Conservation (phyloP, 2,888 invertebrate genomes). For the Drosophila tanythrix region DNA sequence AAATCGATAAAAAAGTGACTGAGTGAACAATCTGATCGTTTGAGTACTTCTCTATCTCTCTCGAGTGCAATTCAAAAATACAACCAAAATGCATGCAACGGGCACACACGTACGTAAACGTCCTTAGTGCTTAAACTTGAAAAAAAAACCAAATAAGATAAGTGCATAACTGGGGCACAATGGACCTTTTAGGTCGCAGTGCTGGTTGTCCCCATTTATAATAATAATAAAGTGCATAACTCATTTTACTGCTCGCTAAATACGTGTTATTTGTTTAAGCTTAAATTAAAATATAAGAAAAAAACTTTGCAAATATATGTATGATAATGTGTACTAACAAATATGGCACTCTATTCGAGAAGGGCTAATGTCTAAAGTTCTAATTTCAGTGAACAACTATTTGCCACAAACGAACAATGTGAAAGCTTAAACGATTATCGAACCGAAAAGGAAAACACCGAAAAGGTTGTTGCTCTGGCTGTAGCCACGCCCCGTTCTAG, state of each 20-base stretch:
- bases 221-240: conserved; percentile 29
- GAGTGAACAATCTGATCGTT: too few species aligned
- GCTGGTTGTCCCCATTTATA: too few species aligned
- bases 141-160: not conserved
- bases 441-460: conserved; percentile 6
- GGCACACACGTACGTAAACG: not conserved
- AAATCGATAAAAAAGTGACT: too few species aligned
- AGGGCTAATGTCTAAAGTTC: conserved; percentile 18
- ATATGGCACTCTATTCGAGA: not conserved
- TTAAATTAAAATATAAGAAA: conserved; percentile 23
- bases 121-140: conserved; percentile 12
- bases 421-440: conserved; percentile 5
- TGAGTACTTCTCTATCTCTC: too few species aligned
- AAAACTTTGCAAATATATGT: conserved; percentile 61
- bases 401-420: conserved; percentile 11
- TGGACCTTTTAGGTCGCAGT: too few species aligned
- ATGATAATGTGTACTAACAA: conserved; percentile 52
- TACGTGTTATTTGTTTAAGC: conserved; percentile 66
- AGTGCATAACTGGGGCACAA: too few species aligned
- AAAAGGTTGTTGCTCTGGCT: conserved; percentile 4
- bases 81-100: not conserved
- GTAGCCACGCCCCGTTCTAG: conserved; percentile 3
- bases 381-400: conserved; percentile 35
- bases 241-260: conserved; percentile 48
- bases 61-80: too few species aligned